These are phyloP conservation scores for Heliothis virescens DNA, from an alignment of 1,140 invertebrate genomes.

Conservation along the genomic window DNA sequence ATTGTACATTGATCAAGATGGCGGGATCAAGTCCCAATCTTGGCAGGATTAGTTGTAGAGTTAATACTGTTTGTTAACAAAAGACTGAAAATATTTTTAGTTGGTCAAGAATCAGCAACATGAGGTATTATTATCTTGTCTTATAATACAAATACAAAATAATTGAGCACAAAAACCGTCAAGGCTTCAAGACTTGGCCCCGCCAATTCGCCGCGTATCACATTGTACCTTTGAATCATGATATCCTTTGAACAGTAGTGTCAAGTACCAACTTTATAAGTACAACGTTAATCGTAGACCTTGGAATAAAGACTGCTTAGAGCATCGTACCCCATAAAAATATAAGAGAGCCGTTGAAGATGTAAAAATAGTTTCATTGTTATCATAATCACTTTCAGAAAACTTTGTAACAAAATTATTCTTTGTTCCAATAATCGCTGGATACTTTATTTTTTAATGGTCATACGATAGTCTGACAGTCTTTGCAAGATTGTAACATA, in stretches of 20 bases:
- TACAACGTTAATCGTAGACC: constrained; percentile 10
- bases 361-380: background rate
- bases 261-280: constrained; percentile 32
- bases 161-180: background rate
- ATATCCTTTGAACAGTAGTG: constrained; percentile 34
- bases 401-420: background rate
- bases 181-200: background rate
- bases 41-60: background rate
- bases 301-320: background rate
- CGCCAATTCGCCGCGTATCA: too few relatives aligned
- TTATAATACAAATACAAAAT: constrained; percentile 7
- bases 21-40: background rate
- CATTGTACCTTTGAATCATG: background rate
- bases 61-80: constrained; percentile 23
- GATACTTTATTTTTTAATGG: constrained; percentile 5
- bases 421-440: background rate
- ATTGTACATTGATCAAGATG: constrained; percentile 23
- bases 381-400: background rate
- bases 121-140: background rate
- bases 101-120: constrained; percentile 1
- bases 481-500: background rate
- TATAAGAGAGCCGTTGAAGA: background rate
- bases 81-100: background rate
- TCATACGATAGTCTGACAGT: background rate
- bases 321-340: constrained; percentile 11